phyloP scores from a whole-genome alignment of 2,797 vertebrate species.

The Gila robusta region DNA sequence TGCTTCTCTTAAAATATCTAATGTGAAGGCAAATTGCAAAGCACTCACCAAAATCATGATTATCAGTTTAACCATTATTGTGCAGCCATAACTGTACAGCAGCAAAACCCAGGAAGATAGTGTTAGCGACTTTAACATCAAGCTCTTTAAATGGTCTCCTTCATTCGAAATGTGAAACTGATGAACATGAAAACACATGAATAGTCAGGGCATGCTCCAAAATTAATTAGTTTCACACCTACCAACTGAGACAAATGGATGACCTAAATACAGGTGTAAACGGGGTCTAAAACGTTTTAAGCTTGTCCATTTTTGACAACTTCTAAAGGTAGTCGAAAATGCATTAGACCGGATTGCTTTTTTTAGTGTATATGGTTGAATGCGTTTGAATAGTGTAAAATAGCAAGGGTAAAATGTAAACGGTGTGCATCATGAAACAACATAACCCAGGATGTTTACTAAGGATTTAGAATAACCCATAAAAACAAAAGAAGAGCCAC shows the following conservation, averaged over 20 bases:
- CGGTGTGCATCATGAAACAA: not conserved
- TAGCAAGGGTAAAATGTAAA: not conserved
- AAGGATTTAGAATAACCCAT: not conserved
- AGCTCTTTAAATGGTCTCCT: conserved; percentile 1
- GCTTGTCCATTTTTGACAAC: not conserved
- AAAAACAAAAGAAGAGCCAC: not conserved
- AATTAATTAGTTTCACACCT: not conserved
- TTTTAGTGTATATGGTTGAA: not conserved
- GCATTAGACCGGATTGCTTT: not conserved
- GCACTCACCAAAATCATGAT: too few relatives aligned
- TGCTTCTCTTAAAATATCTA: too few relatives aligned
- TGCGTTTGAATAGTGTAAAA: not conserved
- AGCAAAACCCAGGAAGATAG: not conserved
- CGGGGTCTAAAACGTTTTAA: not conserved
- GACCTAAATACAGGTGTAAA: not conserved
- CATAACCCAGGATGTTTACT: not conserved
- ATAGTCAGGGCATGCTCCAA: not conserved
- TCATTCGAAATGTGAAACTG: conserved; percentile 13
- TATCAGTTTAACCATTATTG: too few relatives aligned
- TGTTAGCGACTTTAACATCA: not conserved
- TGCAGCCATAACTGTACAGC: not conserved
- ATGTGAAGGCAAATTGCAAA: too few relatives aligned
- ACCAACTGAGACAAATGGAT: not conserved
- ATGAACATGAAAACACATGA: not conserved
- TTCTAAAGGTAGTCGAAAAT: not conserved